Conservation (phyloP, 1,140 invertebrate genomes). For the Dendrolimus kikuchii region DNA sequence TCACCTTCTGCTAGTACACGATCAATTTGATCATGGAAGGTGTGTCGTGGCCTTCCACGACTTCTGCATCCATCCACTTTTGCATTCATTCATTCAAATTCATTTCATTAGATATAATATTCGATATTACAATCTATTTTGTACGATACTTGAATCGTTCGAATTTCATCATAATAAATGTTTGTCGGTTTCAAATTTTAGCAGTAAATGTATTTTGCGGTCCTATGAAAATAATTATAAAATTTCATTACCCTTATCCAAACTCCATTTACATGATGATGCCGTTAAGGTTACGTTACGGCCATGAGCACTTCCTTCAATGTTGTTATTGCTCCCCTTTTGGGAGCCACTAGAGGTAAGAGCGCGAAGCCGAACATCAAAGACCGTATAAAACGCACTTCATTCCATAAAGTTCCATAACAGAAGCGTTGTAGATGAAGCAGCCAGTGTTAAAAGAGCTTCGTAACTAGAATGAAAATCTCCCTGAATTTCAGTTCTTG, state of each 20-base stretch:
- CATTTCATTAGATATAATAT: too few relatives aligned
- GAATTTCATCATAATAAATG: too few relatives aligned
- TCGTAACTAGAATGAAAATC: slow-evolving; percentile 21
- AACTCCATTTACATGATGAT: slow-evolving; percentile 23
- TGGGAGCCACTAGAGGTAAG: slow-evolving; percentile 39
- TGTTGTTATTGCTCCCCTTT: slow-evolving; percentile 40
- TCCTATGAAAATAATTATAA: slow-evolving; percentile 6
- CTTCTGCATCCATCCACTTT: too few relatives aligned
- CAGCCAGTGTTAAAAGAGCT: slow-evolving; percentile 31
- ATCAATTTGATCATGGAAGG: too few relatives aligned
- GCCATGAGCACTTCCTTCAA: slow-evolving; percentile 29
- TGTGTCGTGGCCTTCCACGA: too few relatives aligned
- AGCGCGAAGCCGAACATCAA: slow-evolving; percentile 56
- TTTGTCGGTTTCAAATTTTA: too few relatives aligned
- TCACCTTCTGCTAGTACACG: too few relatives aligned
- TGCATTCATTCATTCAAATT: too few relatives aligned
- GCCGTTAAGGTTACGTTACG: slow-evolving; percentile 25
- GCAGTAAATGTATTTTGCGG: too few relatives aligned
- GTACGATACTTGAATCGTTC: too few relatives aligned
- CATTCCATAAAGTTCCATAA: slow-evolving; percentile 51
- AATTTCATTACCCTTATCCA: slow-evolving; percentile 14
- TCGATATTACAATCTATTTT: too few relatives aligned
- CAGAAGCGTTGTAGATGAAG: slow-evolving; percentile 35
- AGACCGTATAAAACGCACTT: slow-evolving; percentile 56
- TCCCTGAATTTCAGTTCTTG: slow-evolving; percentile 10